Evolutionary conservation across 2,797 vertebrate species (phyloP).

Genomic region (Hydrocynus forskahlii): DNA sequence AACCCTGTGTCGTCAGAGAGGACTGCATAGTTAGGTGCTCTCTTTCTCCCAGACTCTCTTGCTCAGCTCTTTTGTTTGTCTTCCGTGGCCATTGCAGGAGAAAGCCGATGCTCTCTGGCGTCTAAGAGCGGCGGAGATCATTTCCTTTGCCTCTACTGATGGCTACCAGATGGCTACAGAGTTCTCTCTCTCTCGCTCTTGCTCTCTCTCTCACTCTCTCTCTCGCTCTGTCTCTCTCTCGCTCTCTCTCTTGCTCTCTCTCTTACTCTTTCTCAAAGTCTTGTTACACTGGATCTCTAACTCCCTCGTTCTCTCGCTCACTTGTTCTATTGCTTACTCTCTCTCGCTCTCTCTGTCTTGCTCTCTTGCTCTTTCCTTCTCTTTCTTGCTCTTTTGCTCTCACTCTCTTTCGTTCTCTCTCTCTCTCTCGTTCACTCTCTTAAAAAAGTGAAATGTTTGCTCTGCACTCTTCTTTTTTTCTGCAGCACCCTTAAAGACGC

Average conservation of each 20-base stretch:
- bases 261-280: no score
- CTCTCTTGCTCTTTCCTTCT: not conserved
- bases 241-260: no score
- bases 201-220: no score
- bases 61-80: constrained; percentile 6
- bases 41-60: not conserved
- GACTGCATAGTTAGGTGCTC: no score
- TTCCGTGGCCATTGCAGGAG: not conserved
- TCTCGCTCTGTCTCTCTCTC: no score
- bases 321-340: constrained; percentile 47
- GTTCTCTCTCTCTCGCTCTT: constrained; percentile 21
- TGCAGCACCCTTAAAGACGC: not conserved
- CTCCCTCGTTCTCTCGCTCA: not conserved
- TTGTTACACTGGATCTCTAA: no score
- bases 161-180: constrained; percentile 80
- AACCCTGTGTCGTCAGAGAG: no score
- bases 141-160: constrained; percentile 80
- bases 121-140: constrained; percentile 73
- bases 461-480: not conserved
- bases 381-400: no score
- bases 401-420: no score
- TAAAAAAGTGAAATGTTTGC: not conserved
- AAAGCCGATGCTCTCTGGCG: constrained; percentile 74
- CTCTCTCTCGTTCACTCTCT: no score
- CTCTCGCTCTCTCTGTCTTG: constrained; percentile 29